Conservation (phyloP, 2,113 vertebrate species). For the Laticauda laticaudata region DNA sequence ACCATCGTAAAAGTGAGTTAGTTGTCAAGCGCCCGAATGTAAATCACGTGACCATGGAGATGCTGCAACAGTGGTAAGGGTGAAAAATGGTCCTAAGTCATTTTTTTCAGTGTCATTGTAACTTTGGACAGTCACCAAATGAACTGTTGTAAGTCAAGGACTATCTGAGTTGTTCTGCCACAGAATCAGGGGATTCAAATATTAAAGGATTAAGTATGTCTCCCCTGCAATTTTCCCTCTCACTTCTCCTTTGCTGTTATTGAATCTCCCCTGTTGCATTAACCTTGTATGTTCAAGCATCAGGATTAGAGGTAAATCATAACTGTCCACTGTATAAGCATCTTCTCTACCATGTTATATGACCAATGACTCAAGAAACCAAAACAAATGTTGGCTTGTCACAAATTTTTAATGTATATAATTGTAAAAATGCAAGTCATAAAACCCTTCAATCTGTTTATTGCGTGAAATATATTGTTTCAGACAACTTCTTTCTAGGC, state of each 20-base stretch:
- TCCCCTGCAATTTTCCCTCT: too few species aligned
- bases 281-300: too few species aligned
- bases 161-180: background rate
- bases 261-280: too few species aligned
- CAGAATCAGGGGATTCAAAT: background rate
- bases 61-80: background rate
- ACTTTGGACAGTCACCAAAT: background rate
- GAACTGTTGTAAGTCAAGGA: background rate
- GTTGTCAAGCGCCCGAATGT: too few species aligned
- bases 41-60: too few species aligned
- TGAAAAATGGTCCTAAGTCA: background rate
- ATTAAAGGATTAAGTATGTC: background rate
- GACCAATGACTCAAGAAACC: background rate
- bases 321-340: background rate
- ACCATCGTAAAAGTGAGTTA: too few species aligned
- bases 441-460: background rate
- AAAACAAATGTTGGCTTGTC: background rate
- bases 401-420: background rate
- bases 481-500: background rate
- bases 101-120: background rate
- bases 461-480: background rate
- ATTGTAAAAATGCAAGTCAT: background rate
- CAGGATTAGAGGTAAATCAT: background rate
- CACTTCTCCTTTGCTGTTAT: too few species aligned
- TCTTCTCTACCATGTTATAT: background rate